Conservation (phyloP, 2,888 invertebrate species). For the Athalia cordata region DNA sequence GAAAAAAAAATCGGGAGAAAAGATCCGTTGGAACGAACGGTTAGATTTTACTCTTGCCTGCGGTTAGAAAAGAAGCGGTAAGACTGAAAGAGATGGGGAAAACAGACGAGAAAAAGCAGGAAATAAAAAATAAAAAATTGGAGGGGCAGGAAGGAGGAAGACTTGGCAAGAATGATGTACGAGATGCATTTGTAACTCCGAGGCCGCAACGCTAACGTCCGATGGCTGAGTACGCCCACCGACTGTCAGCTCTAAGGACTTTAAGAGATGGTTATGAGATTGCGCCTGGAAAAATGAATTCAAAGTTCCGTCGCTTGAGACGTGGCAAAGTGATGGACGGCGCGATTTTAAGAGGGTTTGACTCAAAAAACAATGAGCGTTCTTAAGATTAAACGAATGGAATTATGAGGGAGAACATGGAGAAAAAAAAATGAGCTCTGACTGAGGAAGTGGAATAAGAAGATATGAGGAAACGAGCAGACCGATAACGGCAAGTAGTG, state of each 20-base stretch:
- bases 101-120: slow-evolving; percentile 27
- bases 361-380: slow-evolving; percentile 12
- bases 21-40: background rate
- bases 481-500: too few species aligned
- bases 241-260: slow-evolving; percentile 54
- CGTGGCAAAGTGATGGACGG: slow-evolving; percentile 41
- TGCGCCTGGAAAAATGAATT: slow-evolving; percentile 57
- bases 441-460: too few species aligned
- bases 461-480: too few species aligned
- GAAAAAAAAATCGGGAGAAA: background rate
- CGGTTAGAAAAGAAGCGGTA: background rate
- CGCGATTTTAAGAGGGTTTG: background rate
- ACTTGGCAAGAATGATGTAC: slow-evolving; percentile 58
- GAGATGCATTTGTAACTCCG: slow-evolving; percentile 63
- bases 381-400: slow-evolving; percentile 4
- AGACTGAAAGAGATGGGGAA: slow-evolving; percentile 27
- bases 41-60: background rate
- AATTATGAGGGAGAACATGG: background rate
- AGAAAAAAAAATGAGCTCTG: background rate
- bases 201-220: slow-evolving; percentile 47
- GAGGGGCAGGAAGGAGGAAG: slow-evolving; percentile 32
- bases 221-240: slow-evolving; percentile 51
- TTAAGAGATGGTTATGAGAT: slow-evolving; percentile 60
- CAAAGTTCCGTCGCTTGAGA: slow-evolving; percentile 51
- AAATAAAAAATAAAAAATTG: slow-evolving; percentile 24